phyloP scores from a whole-genome alignment of 2,113 vertebrate species.

The Platanista minor region DNA sequence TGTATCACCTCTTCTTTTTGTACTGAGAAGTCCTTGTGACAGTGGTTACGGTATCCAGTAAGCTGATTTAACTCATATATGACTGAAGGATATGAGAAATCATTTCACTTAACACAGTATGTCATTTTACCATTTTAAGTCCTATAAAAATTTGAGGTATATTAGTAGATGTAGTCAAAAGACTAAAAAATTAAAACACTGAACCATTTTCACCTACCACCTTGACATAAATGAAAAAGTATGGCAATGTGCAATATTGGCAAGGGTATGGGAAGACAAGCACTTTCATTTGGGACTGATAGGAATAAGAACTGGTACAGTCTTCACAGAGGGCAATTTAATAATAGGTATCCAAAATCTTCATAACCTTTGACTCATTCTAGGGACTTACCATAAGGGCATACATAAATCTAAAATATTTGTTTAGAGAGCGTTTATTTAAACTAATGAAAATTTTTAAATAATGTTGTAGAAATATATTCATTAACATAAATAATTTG shows the following conservation, averaged over 20 bases:
- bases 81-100: slow-evolving; percentile 25
- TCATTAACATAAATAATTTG: slow-evolving; percentile 23
- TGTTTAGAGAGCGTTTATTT: not conserved
- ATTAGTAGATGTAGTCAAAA: not conserved
- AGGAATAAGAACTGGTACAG: slow-evolving; percentile 1
- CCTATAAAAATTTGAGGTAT: not conserved
- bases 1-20: not conserved
- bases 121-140: not conserved
- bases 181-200: slow-evolving; percentile 1
- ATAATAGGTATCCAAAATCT: slow-evolving; percentile 7
- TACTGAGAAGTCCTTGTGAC: not conserved
- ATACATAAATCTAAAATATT: slow-evolving; percentile 39
- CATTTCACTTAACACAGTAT: not conserved
- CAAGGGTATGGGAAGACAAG: not conserved
- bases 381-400: slow-evolving; percentile 15
- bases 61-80: not conserved
- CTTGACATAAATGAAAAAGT: not conserved
- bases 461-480: slow-evolving; percentile 2
- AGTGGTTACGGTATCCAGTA: not conserved
- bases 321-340: not conserved
- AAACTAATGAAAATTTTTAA: slow-evolving; percentile 33
- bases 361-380: not conserved
- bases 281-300: not conserved
- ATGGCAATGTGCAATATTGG: not conserved
- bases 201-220: not conserved